phyloP scores from a whole-genome alignment of 2,113 vertebrate species.

The Laterallus jamaicensis region DNA sequence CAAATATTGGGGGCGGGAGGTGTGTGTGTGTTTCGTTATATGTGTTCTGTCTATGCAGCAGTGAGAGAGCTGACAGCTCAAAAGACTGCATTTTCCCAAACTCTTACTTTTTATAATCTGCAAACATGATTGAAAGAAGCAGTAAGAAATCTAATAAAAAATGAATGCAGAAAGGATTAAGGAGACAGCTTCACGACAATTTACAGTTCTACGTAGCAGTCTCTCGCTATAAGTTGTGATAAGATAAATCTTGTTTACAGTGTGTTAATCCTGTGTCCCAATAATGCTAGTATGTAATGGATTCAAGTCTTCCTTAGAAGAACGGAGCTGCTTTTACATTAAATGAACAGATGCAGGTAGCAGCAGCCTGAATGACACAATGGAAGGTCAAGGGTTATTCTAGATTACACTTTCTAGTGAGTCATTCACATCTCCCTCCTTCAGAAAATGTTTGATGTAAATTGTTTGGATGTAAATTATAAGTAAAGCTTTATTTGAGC shows the following conservation, averaged over 20 bases:
- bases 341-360: not conserved
- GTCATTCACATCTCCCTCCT: not conserved
- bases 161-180: constrained; percentile 50
- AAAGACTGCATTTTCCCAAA: constrained; percentile 39
- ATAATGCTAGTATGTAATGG: not conserved
- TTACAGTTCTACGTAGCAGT: constrained; percentile 24
- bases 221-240: constrained; percentile 11
- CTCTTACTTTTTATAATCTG: constrained; percentile 52
- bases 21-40: not conserved
- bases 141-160: constrained; percentile 57
- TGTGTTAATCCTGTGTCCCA: constrained; percentile 43
- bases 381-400: not conserved
- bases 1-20: not conserved
- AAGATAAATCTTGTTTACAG: constrained; percentile 64
- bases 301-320: not conserved
- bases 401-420: not conserved
- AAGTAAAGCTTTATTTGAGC: not conserved
- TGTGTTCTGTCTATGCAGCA: not conserved
- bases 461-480: not conserved
- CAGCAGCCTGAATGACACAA: not conserved
- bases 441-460: not conserved
- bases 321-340: not conserved
- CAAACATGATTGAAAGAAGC: constrained; percentile 43
- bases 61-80: constrained; percentile 35
- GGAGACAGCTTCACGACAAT: constrained; percentile 33